phyloP scores from a whole-genome alignment of 2,888 invertebrate species.

The Agelastica alni region DNA sequence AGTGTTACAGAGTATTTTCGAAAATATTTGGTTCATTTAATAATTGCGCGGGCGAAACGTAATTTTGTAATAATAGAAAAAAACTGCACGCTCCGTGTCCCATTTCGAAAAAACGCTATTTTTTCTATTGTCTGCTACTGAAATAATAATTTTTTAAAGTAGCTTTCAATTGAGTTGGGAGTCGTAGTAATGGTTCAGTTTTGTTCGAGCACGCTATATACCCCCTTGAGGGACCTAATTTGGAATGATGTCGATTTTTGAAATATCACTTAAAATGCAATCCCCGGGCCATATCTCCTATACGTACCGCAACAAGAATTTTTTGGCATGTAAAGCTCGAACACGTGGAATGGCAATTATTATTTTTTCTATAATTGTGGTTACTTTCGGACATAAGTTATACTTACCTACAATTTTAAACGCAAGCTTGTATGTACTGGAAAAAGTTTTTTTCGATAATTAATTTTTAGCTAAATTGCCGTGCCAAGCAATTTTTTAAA shows the following conservation, averaged over 20 bases:
- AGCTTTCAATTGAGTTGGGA: conserved; percentile 25
- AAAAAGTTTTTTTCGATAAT: background rate
- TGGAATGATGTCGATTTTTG: conserved; percentile 22
- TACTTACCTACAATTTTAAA: background rate
- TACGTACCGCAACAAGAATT: conserved; percentile 13
- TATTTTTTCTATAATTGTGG: conserved; percentile 13
- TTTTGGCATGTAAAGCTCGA: conserved; percentile 22
- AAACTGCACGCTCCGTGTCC: conserved; percentile 11
- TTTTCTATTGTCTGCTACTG: conserved; percentile 20
- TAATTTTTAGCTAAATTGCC: background rate
- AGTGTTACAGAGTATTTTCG: background rate
- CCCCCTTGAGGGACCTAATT: conserved; percentile 21
- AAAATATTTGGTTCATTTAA: conserved; percentile 10
- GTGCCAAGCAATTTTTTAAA: background rate
- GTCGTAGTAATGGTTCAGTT: conserved; percentile 9
- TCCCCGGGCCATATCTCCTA: conserved; percentile 20
- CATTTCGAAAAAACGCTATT: conserved; percentile 13
- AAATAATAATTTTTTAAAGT: conserved; percentile 19
- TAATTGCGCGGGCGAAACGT: conserved; percentile 11
- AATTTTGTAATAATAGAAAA: conserved; percentile 15
- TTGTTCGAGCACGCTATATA: conserved; percentile 23
- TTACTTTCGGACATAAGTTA: background rate
- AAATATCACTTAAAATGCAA: conserved; percentile 24
- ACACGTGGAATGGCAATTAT: conserved; percentile 25
- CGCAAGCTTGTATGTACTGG: too few relatives aligned